These are phyloP conservation scores for Cepaea nemoralis DNA, from an alignment of 1,140 invertebrate species.

Conservation along the genomic window DNA sequence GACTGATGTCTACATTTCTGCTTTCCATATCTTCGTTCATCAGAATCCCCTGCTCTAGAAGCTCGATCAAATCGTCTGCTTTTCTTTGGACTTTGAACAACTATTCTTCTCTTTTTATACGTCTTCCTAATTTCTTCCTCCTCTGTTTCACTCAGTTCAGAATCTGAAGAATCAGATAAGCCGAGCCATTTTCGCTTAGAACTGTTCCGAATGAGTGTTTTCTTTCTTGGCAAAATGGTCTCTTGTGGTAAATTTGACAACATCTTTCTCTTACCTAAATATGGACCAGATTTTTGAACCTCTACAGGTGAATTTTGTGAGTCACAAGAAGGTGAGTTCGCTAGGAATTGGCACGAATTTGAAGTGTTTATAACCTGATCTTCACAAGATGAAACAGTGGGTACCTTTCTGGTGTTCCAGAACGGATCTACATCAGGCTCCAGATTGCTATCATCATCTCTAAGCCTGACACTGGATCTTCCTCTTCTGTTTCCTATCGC, in stretches of 20 bases:
- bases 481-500: background rate
- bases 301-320: background rate
- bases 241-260: background rate
- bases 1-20: background rate
- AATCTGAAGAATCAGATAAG: constrained; percentile 8
- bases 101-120: background rate
- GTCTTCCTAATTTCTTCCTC: background rate
- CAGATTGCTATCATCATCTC: background rate
- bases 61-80: background rate
- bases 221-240: background rate
- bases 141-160: background rate
- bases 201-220: background rate
- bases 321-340: background rate
- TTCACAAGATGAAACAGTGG: background rate
- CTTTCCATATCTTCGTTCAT: background rate
- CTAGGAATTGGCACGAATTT: background rate
- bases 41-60: background rate
- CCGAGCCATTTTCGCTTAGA: constrained; percentile 23
- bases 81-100: background rate
- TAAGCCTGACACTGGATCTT: background rate
- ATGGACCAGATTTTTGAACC: background rate
- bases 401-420: background rate
- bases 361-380: background rate
- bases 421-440: background rate
- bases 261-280: background rate